A percentile compares a stretch with the other conserved stretches of the same genome.
Conservation (phyloP, 2,113 vertebrate genomes). For the Ptilorrhoa leucosticta region DNA sequence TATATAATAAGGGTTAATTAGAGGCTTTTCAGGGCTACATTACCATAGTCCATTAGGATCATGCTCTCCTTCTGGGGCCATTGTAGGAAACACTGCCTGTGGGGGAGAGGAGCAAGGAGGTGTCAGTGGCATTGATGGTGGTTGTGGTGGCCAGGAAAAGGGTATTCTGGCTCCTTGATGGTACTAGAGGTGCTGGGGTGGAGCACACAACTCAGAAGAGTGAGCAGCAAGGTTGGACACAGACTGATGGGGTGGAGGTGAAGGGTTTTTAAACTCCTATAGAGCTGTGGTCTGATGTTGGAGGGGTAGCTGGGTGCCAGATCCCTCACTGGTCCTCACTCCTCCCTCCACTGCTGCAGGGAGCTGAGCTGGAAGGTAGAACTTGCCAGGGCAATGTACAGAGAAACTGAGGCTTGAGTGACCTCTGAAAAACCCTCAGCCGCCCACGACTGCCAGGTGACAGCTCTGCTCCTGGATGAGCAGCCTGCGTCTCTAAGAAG, state of each 20-base stretch:
- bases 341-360: background rate
- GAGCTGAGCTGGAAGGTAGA: background rate
- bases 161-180: background rate
- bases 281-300: background rate
- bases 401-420: background rate
- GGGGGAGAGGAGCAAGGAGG: background rate
- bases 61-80: background rate
- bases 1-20: constrained; percentile 56
- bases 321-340: background rate
- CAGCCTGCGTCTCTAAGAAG: background rate
- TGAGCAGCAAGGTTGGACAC: background rate
- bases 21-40: constrained; percentile 8
- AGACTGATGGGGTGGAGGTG: background rate
- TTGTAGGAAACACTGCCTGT: background rate
- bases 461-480: background rate
- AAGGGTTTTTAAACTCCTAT: background rate
- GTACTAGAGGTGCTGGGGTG: background rate
- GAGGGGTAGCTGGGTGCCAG: background rate
- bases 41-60: background rate
- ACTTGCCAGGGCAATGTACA: background rate
- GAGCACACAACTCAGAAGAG: background rate
- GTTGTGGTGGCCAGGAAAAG: background rate
- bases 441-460: background rate
- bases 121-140: background rate
- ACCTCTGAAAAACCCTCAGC: background rate